phyloP scores from a whole-genome alignment of 2,113 vertebrate species.

The Cyprinodon tularosa region DNA sequence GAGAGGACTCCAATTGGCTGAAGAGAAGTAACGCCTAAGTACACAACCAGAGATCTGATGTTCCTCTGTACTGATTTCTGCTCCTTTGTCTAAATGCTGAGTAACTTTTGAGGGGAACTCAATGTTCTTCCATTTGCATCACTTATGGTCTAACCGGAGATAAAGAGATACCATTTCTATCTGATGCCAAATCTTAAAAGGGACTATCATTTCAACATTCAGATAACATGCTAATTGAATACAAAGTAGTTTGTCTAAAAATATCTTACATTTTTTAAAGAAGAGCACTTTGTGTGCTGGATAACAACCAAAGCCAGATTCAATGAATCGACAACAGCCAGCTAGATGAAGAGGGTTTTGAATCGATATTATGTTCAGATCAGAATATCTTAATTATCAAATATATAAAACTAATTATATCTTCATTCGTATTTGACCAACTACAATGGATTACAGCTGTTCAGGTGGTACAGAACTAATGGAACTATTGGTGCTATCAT shows the following conservation, averaged over 20 bases:
- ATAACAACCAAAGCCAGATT: not conserved
- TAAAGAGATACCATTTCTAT: not conserved
- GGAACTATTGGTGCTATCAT: not conserved
- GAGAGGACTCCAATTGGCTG: slow-evolving; percentile 38
- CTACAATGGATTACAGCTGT: not conserved
- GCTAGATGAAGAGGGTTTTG: not conserved
- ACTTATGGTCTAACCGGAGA: not conserved
- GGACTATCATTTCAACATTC: not conserved
- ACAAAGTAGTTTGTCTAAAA: not conserved
- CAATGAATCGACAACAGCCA: not conserved
- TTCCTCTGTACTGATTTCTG: not conserved
- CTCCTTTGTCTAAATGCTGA: fast-evolving
- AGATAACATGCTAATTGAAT: not conserved
- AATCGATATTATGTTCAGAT: not conserved
- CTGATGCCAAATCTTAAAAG: not conserved
- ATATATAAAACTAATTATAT: not conserved
- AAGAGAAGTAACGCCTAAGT: not conserved
- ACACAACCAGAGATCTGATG: not conserved
- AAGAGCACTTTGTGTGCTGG: too few relatives aligned
- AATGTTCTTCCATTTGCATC: not conserved
- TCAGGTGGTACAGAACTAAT: not conserved
- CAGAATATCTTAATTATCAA: not conserved
- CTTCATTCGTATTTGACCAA: not conserved
- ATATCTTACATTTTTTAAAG: not conserved
- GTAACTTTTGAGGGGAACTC: not conserved